phyloP scores from a whole-genome alignment of 2,113 vertebrate species.

The Chaetops frenatus region DNA sequence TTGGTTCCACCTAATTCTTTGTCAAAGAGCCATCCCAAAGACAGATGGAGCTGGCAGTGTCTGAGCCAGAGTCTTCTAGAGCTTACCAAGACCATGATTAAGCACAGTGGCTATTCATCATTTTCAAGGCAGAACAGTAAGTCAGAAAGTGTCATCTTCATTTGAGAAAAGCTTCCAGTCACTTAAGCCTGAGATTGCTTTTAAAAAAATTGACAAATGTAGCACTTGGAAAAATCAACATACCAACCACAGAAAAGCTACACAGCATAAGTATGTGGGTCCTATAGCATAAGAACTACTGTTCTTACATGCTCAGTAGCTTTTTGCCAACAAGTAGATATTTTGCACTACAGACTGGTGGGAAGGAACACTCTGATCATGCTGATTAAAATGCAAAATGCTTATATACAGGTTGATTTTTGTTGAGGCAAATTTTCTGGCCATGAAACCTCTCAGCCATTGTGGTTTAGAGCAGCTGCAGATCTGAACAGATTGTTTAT shows the following conservation, averaged over 20 bases:
- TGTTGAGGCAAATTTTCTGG: neutral
- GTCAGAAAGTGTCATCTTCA: neutral
- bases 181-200: neutral
- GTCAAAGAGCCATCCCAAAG: neutral
- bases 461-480: accelerated
- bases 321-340: neutral
- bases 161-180: neutral
- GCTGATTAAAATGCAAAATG: neutral
- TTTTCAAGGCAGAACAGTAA: neutral
- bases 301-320: neutral
- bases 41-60: neutral
- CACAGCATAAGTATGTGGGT: neutral
- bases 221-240: neutral
- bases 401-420: neutral
- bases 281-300: neutral
- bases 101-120: accelerated
- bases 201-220: neutral
- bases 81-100: neutral
- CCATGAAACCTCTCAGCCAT: neutral
- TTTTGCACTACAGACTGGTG: neutral
- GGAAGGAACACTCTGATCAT: neutral
- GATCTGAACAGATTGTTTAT: neutral
- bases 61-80: neutral
- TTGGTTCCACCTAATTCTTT: neutral
- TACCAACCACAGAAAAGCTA: neutral